These are phyloP conservation scores for Harpalus rufipes DNA, from an alignment of 2,888 invertebrate species.

Conservation along the genomic window DNA sequence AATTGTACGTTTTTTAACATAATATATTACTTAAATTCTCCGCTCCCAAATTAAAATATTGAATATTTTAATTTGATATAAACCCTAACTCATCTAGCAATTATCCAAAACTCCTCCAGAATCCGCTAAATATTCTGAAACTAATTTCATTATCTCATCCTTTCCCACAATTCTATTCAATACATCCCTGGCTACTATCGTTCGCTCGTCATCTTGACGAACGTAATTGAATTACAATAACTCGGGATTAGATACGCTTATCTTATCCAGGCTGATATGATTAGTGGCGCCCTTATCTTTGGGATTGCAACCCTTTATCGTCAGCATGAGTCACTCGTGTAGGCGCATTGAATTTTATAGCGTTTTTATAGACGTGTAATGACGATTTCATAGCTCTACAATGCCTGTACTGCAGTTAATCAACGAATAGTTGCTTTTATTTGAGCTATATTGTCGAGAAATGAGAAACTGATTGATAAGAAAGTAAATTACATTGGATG, in stretches of 20 bases:
- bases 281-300: conserved; percentile 62
- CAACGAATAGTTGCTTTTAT: conserved; percentile 30
- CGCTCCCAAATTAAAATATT: too few relatives aligned
- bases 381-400: conserved; percentile 55
- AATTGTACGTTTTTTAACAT: too few relatives aligned
- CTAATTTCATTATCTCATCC: neutral
- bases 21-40: too few relatives aligned
- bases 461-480: conserved; percentile 35
- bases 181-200: conserved; percentile 3
- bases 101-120: neutral
- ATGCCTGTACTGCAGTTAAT: conserved; percentile 39
- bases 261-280: conserved; percentile 63
- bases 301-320: conserved; percentile 58
- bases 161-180: neutral
- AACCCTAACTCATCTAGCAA: neutral
- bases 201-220: conserved; percentile 26
- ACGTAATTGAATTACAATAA: conserved; percentile 64
- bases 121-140: conserved; percentile 4
- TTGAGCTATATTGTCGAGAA: conserved; percentile 10
- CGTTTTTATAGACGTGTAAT: conserved; percentile 57
- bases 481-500: conserved; percentile 5
- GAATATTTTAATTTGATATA: neutral
- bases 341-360: conserved; percentile 48
- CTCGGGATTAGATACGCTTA: conserved; percentile 62
- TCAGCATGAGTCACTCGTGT: conserved; percentile 35